Percentiles rank a stretch among this genome's conserved stretches.
Conservation (phyloP, 2,888 invertebrate species). For the Habroteleia sp. region DNA sequence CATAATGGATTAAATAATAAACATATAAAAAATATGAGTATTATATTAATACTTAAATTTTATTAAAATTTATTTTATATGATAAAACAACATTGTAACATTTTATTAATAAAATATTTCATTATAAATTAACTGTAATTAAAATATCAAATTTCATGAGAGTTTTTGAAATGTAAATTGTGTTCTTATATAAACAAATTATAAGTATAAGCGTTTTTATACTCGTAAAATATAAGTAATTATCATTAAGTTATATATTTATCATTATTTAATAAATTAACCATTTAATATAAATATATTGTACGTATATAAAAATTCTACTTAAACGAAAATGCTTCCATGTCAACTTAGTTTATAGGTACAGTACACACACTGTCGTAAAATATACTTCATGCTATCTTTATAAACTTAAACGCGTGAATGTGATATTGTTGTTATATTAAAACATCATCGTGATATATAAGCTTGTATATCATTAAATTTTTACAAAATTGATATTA, state of each 20-base stretch:
- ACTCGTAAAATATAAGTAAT: conserved; percentile 36
- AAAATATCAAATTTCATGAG: conserved; percentile 45
- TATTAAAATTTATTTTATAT: conserved; percentile 44
- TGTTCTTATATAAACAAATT: conserved; percentile 39
- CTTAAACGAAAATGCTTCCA: conserved; percentile 45
- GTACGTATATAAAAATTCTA: conserved; percentile 31
- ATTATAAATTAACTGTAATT: conserved; percentile 20
- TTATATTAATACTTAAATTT: conserved; percentile 60
- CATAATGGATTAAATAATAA: conserved; percentile 15
- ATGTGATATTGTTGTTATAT: conserved; percentile 57
- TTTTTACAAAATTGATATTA: conserved; percentile 31
- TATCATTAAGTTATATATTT: conserved; percentile 23
- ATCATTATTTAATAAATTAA: conserved; percentile 25
- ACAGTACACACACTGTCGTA: conserved; percentile 53
- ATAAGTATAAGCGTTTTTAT: conserved; percentile 49
- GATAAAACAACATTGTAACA: conserved; percentile 26
- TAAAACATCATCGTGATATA: conserved; percentile 54
- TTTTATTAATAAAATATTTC: conserved; percentile 31
- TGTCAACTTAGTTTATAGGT: conserved; percentile 45
- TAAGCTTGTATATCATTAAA: conserved; percentile 49
- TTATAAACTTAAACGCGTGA: conserved; percentile 47
- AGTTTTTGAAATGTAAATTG: conserved; percentile 50
- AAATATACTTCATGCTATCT: conserved; percentile 41
- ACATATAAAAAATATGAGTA: conserved; percentile 40
- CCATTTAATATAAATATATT: conserved; percentile 27